These are phyloP conservation scores for Tolmerus cingulatus DNA, from an alignment of 2,888 invertebrate genomes.

Conservation along the genomic window DNA sequence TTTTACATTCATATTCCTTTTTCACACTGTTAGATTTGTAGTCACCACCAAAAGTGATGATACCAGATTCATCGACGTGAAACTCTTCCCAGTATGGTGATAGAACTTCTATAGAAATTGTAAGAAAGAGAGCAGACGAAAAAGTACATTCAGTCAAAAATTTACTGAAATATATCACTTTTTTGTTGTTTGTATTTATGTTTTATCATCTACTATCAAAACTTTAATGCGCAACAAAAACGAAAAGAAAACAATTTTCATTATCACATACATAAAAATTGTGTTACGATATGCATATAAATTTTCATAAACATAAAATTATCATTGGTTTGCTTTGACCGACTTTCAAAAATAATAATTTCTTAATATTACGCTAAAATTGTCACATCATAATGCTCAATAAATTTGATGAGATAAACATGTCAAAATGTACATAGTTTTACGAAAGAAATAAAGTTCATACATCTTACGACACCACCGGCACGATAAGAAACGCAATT, in stretches of 20 bases:
- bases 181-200: not conserved
- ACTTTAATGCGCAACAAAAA: slow-evolving; percentile 7
- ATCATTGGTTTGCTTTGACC: not conserved
- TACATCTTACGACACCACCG: too few relatives aligned
- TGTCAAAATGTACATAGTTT: not conserved
- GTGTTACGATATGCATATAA: slow-evolving; percentile 4
- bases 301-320: slow-evolving; percentile 14
- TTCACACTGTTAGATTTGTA: slow-evolving; percentile 22
- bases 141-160: slow-evolving; percentile 4
- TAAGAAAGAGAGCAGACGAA: not conserved
- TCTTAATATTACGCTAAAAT: not conserved
- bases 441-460: too few relatives aligned
- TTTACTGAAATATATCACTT: not conserved
- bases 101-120: slow-evolving; percentile 22
- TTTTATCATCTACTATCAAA: slow-evolving; percentile 2
- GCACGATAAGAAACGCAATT: too few relatives aligned
- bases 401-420: not conserved
- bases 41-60: slow-evolving; percentile 39
- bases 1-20: slow-evolving; percentile 12
- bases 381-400: not conserved
- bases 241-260: not conserved
- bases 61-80: slow-evolving; percentile 37
- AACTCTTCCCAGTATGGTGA: slow-evolving; percentile 35
- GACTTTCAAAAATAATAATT: not conserved
- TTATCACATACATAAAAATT: slow-evolving; percentile 27